phyloP scores from a whole-genome alignment of 2,797 vertebrate genomes.

The Smutsia gigantea region DNA sequence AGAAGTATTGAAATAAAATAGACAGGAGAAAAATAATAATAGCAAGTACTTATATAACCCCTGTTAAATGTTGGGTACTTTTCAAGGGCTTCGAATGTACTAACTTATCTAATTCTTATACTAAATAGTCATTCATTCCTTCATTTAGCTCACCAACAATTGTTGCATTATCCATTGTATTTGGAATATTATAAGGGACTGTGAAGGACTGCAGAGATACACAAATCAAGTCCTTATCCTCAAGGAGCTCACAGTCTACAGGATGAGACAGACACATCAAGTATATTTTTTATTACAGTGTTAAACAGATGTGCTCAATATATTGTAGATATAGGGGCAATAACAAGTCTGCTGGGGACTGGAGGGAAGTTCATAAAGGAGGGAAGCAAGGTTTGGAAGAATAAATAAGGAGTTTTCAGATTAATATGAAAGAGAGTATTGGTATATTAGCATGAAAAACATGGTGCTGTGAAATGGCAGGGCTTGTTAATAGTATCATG shows the following conservation, averaged over 20 bases:
- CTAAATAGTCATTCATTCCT: not conserved
- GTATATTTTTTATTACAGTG: not conserved
- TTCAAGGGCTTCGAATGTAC: not conserved
- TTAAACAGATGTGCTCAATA: not conserved
- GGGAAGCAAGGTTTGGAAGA: not conserved
- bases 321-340: not conserved
- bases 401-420: not conserved
- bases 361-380: not conserved
- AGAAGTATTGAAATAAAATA: constrained; percentile 19
- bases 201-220: not conserved
- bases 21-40: not conserved
- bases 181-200: not conserved
- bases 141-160: constrained; percentile 4
- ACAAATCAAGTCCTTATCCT: not conserved
- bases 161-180: not conserved
- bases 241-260: not conserved
- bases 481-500: not conserved
- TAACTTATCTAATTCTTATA: not conserved
- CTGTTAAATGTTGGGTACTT: not conserved
- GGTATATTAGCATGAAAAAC: not conserved
- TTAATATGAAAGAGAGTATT: not conserved
- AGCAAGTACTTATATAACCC: not conserved
- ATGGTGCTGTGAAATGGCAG: not conserved
- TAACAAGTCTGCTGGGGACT: not conserved
- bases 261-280: not conserved